phyloP scores from a whole-genome alignment of 2,888 invertebrate genomes.

The Galeopsomyia nigrocyanea region DNA sequence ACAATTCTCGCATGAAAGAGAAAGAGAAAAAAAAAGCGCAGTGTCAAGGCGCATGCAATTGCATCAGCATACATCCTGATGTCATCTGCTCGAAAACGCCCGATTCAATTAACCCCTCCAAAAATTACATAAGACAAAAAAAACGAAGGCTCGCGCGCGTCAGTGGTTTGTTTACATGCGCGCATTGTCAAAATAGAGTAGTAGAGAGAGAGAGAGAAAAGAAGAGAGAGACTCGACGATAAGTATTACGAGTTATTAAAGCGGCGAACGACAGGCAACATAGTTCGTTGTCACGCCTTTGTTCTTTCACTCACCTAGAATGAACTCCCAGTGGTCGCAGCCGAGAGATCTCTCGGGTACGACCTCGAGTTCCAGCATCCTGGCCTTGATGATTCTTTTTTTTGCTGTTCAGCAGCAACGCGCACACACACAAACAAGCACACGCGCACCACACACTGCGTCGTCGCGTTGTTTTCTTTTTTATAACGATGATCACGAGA shows the following conservation, averaged over 20 bases:
- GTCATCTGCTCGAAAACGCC: too few relatives aligned
- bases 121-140: constrained; percentile 42
- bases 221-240: background rate
- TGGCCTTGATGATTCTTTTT: background rate
- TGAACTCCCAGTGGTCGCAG: constrained; percentile 98
- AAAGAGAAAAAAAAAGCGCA: constrained; percentile 12
- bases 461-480: too few relatives aligned
- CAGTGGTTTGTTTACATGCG: constrained; percentile 61
- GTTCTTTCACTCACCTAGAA: constrained; percentile 81
- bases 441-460: too few relatives aligned
- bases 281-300: background rate
- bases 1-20: background rate
- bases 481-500: too few relatives aligned
- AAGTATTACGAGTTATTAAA: background rate
- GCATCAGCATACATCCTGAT: background rate
- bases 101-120: constrained; percentile 2
- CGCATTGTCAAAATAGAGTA: constrained; percentile 58
- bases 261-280: background rate
- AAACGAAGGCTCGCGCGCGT: constrained; percentile 17
- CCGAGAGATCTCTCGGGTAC: constrained; percentile 95
- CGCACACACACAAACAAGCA: too few relatives aligned
- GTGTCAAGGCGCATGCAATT: background rate
- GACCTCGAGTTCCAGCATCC: constrained; percentile 97
- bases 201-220: constrained; percentile 44
- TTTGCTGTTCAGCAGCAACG: too few relatives aligned